These are phyloP conservation scores for Heteronetta atricapilla DNA, from an alignment of 2,113 vertebrate genomes.

Conservation along the genomic window DNA sequence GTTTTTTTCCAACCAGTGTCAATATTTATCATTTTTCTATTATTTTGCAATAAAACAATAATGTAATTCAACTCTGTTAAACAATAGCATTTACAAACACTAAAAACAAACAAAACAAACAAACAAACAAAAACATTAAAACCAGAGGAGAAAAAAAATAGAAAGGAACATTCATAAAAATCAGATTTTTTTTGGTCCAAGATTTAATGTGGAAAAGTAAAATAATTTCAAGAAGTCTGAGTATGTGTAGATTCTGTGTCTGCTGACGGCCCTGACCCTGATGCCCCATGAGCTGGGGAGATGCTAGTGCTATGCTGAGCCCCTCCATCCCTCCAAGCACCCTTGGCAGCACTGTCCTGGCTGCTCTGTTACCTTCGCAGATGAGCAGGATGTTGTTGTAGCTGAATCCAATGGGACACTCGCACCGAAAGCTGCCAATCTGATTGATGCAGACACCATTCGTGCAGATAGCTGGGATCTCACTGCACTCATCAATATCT, in stretches of 20 bases:
- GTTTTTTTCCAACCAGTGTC: neutral
- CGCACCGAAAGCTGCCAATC: slow-evolving; percentile 92
- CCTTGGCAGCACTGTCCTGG: neutral
- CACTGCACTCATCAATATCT: slow-evolving; percentile 94
- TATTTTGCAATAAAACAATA: neutral
- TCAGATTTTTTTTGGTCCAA: neutral
- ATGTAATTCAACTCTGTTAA: neutral
- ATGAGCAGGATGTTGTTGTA: slow-evolving; percentile 91
- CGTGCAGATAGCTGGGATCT: slow-evolving; percentile 90
- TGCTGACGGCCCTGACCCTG: neutral
- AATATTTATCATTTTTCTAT: neutral
- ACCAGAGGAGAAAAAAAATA: neutral
- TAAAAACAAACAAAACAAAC: neutral
- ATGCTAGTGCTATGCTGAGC: accelerated
- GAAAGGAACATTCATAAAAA: neutral
- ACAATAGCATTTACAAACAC: neutral
- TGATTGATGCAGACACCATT: slow-evolving; percentile 93
- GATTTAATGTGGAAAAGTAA: accelerated
- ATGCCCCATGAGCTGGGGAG: neutral
- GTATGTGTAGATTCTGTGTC: neutral
- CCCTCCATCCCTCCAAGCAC: neutral
- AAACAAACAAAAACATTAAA: neutral
- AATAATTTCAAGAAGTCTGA: neutral
- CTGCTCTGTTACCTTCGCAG: slow-evolving; percentile 85
- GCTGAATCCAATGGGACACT: slow-evolving; percentile 92